Percentiles rank a stretch among this genome's conserved stretches.
Conservation (phyloP, 2,113 vertebrate genomes). For the Chelonoidis abingdonii region DNA sequence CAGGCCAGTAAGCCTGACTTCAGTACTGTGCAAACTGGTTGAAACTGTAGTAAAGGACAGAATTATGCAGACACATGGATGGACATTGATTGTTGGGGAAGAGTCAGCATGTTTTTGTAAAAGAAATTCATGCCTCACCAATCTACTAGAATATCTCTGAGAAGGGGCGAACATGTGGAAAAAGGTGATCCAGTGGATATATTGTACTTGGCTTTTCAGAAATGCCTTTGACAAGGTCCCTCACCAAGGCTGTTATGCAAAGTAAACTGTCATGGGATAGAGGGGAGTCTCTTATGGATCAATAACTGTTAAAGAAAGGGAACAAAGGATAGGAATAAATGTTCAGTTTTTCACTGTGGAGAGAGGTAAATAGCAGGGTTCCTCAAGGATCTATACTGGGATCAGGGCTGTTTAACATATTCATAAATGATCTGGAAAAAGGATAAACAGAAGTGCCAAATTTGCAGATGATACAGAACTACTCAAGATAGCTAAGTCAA, state of each 20-base stretch:
- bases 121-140: too few species aligned
- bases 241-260: neutral
- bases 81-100: neutral
- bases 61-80: neutral
- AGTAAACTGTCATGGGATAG: neutral
- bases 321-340: neutral
- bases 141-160: neutral
- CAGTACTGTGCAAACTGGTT: too few species aligned
- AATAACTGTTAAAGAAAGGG: neutral
- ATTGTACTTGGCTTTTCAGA: neutral
- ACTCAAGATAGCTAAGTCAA: neutral
- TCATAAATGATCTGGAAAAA: neutral
- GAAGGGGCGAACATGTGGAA: neutral
- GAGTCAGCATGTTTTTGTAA: too few species aligned
- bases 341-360: neutral
- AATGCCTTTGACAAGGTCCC: neutral
- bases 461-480: neutral
- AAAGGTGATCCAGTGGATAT: neutral
- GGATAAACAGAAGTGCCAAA: neutral
- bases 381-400: neutral
- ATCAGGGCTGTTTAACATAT: neutral
- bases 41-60: neutral
- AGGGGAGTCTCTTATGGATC: neutral
- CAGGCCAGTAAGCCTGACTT: too few species aligned
- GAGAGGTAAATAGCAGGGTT: neutral